Base-by-base conservation (phyloP, 1,140 invertebrate species). In the Penaeus indicus region DNA sequence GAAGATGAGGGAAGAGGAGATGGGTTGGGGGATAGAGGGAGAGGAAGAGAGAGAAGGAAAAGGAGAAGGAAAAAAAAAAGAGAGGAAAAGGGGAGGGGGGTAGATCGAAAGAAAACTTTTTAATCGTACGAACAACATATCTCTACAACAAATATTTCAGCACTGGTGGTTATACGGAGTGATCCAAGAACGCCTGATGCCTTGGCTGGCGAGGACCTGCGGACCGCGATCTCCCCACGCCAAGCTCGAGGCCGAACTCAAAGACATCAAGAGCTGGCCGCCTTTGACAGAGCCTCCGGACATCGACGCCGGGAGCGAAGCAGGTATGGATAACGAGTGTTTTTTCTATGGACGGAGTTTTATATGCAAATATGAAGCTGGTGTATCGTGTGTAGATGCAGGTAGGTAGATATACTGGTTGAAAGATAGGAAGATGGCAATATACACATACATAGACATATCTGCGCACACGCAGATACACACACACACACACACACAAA, bases 141-240 rank as follows among this genome's bases (percentile, higher is more conserved):
- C 54, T 16, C 54, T 8, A 1, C 16, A 54, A 54, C 54, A 54
- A 54, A 11, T 16, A 54, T 16, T 18, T 63, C 75, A 86, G 85
- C 62, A 77, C 32, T 86, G 77, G 77, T n/a, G 78, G 27, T 42
- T 86, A 38, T 86, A 86, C 47, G 75, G 85, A 22, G 75, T 79
- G 18, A 16, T 86, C 38, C 60, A 80, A 25, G 22, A 67, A 1
- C 67, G 69, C 22, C 21, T 86, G 62, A 10, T 86, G 62, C 85
- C 85, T 1, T 80, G 75, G 67, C 64, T 79, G 22, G 47, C 16
- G 11, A 18, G 5, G 32, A 38, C 8, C 7, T 86, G 75, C 80
- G 61, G 75, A 18, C 54, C 60, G 8, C 60, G 42, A 19, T 38
- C 60, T 25, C 85, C 61, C n/a, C 27, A 86, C 47, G 69, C 54